Evolutionary conservation across 1,140 invertebrate genomes (phyloP).

Genomic region (Pinna nobilis): DNA sequence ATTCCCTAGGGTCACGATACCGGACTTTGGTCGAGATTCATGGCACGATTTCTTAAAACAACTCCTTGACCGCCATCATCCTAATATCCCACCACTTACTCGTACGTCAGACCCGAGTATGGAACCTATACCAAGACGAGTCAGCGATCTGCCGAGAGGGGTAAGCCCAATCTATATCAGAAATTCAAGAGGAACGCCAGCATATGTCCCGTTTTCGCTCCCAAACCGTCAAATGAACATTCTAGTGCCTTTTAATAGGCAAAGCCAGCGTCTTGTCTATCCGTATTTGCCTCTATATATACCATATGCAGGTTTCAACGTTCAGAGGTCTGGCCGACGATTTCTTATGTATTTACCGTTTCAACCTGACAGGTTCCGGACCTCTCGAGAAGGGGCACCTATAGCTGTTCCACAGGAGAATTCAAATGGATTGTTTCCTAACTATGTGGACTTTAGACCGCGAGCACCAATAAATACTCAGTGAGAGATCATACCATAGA

Average conservation of each 20-base stretch:
- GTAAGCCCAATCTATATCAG: constrained; percentile 11
- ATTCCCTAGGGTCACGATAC: neutral
- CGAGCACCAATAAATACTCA: too few relatives aligned
- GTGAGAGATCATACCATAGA: too few relatives aligned
- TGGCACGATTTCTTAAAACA: constrained; percentile 3
- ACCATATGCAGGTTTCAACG: constrained; percentile 8
- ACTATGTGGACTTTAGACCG: neutral
- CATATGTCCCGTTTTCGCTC: constrained; percentile 10
- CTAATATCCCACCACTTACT: neutral
- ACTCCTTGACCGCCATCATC: neutral
- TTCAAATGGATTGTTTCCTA: constrained; percentile 3
- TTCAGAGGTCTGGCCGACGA: neutral
- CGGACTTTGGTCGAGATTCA: constrained; percentile 1
- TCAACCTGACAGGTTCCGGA: constrained; percentile 9
- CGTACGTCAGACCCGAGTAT: neutral
- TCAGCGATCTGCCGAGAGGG: constrained; percentile 5
- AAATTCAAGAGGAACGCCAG: constrained; percentile 2
- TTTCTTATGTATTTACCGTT: constrained; percentile 17
- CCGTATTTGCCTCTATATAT: constrained; percentile 15
- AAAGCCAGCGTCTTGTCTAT: constrained; percentile 3
- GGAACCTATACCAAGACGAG: neutral
- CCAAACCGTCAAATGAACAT: neutral
- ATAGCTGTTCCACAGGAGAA: neutral
- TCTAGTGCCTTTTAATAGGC: constrained; percentile 11
- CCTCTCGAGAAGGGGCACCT: constrained; percentile 9